Percentiles rank a stretch among this genome's conserved stretches.
Evolutionary conservation across 2,113 vertebrate genomes (phyloP).

Genomic region (Forbesichthys papilliferus): DNA sequence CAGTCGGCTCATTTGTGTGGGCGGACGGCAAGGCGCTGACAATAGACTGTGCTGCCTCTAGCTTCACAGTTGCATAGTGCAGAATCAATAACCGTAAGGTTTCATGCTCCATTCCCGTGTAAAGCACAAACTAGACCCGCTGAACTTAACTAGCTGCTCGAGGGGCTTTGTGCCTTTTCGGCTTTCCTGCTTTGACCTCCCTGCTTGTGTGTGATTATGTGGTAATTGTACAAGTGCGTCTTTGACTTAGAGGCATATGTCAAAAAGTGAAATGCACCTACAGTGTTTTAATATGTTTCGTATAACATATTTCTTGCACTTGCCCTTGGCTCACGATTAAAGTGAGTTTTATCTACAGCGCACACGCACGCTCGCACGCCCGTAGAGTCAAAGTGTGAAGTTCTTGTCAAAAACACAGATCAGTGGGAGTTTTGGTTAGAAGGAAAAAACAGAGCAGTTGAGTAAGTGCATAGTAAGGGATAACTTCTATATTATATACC

Average conservation of each 20-base stretch:
- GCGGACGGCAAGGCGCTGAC: too few species aligned
- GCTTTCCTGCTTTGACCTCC: constrained; percentile 21
- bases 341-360: neutral
- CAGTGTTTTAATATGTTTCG: constrained; percentile 4
- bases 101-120: constrained; percentile 24
- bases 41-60: too few species aligned
- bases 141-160: constrained; percentile 13
- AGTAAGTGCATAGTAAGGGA: constrained; percentile 6
- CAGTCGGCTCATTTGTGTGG: too few species aligned
- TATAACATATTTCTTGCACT: neutral
- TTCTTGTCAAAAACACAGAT: constrained; percentile 21
- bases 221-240: constrained; percentile 32
- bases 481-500: constrained; percentile 17
- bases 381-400: neutral
- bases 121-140: constrained; percentile 29
- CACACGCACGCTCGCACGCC: constrained; percentile 1
- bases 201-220: constrained; percentile 11
- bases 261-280: constrained; percentile 27
- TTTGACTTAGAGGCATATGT: constrained; percentile 30
- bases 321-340: neutral
- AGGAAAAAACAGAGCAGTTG: constrained; percentile 26
- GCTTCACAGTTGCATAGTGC: too few species aligned
- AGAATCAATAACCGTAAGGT: constrained; percentile 53
- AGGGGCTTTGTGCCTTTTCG: constrained; percentile 31
- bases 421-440: constrained; percentile 34